Evolutionary conservation across 2,797 vertebrate species (phyloP).

Genomic region (Sebastes iracundus): DNA sequence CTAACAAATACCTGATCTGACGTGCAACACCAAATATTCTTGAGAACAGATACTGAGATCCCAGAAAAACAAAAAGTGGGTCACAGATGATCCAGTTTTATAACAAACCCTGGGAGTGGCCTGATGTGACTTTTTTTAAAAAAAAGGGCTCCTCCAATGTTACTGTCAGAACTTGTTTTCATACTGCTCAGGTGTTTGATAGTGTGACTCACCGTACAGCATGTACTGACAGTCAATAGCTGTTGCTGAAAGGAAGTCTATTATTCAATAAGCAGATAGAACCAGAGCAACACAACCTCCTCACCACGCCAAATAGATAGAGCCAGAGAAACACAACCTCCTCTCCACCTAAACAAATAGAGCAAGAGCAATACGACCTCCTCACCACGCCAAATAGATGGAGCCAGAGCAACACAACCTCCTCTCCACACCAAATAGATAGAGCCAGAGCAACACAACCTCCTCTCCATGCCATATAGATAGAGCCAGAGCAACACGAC

Average conservation of each 20-base stretch:
- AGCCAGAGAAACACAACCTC: no score
- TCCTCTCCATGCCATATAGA: no score
- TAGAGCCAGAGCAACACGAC: no score
- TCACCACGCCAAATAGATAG: no score
- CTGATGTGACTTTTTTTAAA: slow-evolving; percentile 5
- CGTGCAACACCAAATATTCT: not conserved
- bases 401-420: no score
- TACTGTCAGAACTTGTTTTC: not conserved
- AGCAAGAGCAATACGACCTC: no score
- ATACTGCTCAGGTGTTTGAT: slow-evolving; percentile 5
- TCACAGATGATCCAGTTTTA: slow-evolving; percentile 42
- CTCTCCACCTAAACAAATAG: no score
- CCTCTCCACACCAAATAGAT: no score
- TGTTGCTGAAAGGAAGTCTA: slow-evolving; percentile 5
- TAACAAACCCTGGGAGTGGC: slow-evolving; percentile 1
- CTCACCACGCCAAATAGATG: accelerated
- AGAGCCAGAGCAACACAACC: no score
- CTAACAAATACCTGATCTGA: not conserved
- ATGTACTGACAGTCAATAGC: slow-evolving; percentile 20
- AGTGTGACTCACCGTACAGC: not conserved
- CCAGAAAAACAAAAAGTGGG: slow-evolving; percentile 18
- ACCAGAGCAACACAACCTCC: no score
- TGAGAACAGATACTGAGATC: slow-evolving; percentile 5
- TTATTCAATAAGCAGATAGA: not conserved
- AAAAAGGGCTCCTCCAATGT: slow-evolving; percentile 9